These are phyloP conservation scores for Ceratotherium simum DNA, from an alignment of 2,113 vertebrate genomes.

Conservation along the genomic window DNA sequence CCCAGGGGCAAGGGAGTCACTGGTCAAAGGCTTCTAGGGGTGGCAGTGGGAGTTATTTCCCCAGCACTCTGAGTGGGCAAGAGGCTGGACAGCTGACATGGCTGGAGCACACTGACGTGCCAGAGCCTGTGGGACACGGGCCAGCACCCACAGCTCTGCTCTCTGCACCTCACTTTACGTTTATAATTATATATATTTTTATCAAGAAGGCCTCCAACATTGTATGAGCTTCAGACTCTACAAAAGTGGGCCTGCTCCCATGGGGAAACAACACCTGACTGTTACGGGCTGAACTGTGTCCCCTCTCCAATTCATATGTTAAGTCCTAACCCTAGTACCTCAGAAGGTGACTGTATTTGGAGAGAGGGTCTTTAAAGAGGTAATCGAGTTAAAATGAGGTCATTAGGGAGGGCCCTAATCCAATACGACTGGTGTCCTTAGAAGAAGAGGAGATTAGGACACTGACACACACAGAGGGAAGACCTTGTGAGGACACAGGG, in stretches of 20 bases:
- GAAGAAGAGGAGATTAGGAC: not conserved
- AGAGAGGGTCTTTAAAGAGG: not conserved
- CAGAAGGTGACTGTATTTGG: not conserved
- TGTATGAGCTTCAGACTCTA: not conserved
- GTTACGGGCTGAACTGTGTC: not conserved
- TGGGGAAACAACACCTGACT: not conserved
- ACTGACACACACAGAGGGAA: not conserved
- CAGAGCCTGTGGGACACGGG: not conserved
- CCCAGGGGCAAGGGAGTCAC: fast-evolving
- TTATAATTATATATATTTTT: not conserved
- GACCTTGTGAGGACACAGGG: not conserved
- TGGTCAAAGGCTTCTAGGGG: too few species aligned
- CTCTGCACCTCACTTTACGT: not conserved
- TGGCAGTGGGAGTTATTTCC: too few species aligned
- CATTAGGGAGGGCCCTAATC: not conserved
- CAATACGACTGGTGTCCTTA: not conserved
- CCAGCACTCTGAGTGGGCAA: not conserved
- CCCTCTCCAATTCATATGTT: not conserved
- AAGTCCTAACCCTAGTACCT: not conserved
- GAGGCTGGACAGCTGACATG: not conserved
- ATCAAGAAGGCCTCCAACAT: not conserved
- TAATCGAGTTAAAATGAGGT: not conserved
- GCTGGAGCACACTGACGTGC: not conserved
- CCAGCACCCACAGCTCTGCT: not conserved
- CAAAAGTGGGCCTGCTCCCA: not conserved